Evolutionary conservation across 2,888 invertebrate genomes (phyloP).

Genomic region (Protophormia terraenovae): DNA sequence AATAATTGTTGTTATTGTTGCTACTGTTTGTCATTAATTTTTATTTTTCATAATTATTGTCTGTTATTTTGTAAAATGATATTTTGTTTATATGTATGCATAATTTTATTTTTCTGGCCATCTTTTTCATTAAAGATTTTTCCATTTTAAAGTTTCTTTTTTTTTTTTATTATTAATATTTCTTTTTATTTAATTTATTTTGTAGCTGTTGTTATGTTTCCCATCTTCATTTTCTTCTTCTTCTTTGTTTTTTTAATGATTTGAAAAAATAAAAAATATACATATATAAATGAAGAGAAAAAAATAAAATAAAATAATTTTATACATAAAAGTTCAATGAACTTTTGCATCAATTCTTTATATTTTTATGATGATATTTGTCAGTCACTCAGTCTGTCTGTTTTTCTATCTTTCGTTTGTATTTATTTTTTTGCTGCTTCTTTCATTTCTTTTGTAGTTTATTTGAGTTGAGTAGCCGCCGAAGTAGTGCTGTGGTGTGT

Average conservation of each 20-base stretch:
- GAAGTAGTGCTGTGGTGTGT: slow-evolving; percentile 1
- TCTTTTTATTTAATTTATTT: slow-evolving; percentile 47
- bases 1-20: slow-evolving; percentile 3
- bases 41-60: slow-evolving; percentile 15
- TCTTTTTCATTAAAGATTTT: slow-evolving; percentile 38
- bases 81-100: background rate
- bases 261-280: slow-evolving; percentile 24
- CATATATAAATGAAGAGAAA: slow-evolving; percentile 31
- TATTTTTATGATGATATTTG: slow-evolving; percentile 50
- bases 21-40: background rate
- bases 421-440: background rate
- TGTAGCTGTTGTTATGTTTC: slow-evolving; percentile 27
- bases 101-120: background rate
- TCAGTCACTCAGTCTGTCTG: slow-evolving; percentile 20
- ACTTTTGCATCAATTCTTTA: slow-evolving; percentile 69
- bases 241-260: slow-evolving; percentile 29
- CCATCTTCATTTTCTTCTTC: slow-evolving; percentile 12
- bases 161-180: slow-evolving; percentile 10
- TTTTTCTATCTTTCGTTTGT: slow-evolving; percentile 45
- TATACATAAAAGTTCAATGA: slow-evolving; percentile 68
- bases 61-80: slow-evolving; percentile 1
- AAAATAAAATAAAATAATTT: slow-evolving; percentile 23
- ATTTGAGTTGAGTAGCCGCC: slow-evolving; percentile 50
- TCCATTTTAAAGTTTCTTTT: slow-evolving; percentile 47
- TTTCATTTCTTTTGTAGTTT: slow-evolving; percentile 20